phyloP scores from a whole-genome alignment of 2,797 vertebrate species.

The Alauda arvensis region DNA sequence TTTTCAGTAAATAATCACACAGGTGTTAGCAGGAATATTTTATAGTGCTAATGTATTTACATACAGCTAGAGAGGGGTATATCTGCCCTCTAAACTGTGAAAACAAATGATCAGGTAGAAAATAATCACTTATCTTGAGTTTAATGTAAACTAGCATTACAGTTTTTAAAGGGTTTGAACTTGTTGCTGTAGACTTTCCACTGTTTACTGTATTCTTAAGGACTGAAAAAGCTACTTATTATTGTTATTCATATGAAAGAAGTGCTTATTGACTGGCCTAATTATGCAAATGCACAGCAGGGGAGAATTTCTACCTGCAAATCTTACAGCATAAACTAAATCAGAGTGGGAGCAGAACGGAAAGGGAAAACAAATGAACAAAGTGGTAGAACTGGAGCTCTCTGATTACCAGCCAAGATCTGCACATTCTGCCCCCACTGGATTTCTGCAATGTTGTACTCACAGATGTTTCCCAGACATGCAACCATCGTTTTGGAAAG shows the following conservation, averaged over 20 bases:
- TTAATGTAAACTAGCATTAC: not conserved
- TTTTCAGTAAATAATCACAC: not conserved
- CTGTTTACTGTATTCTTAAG: not conserved
- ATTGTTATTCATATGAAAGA: slow-evolving; percentile 1
- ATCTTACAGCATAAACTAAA: not conserved
- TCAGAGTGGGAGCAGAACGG: not conserved
- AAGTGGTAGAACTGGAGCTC: not conserved
- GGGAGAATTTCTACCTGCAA: slow-evolving; percentile 18
- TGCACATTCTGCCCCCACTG: not conserved
- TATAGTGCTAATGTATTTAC: not conserved
- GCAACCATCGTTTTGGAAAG: not conserved
- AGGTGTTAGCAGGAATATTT: not conserved
- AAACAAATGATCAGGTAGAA: not conserved
- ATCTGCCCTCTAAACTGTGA: not conserved
- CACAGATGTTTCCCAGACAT: not conserved
- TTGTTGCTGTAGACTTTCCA: not conserved
- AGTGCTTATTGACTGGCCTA: not conserved
- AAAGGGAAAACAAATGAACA: not conserved
- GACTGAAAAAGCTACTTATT: slow-evolving; percentile 23
- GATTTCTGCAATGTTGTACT: not conserved
- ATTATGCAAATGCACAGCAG: slow-evolving; percentile 12
- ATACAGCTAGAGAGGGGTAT: not conserved
- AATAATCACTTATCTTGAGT: not conserved
- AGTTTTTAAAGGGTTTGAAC: not conserved
- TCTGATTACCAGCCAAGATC: not conserved